Percentiles rank a stretch among this genome's conserved stretches.
Conservation (phyloP, 2,888 invertebrate genomes). For the Sminthurinus aureus region DNA sequence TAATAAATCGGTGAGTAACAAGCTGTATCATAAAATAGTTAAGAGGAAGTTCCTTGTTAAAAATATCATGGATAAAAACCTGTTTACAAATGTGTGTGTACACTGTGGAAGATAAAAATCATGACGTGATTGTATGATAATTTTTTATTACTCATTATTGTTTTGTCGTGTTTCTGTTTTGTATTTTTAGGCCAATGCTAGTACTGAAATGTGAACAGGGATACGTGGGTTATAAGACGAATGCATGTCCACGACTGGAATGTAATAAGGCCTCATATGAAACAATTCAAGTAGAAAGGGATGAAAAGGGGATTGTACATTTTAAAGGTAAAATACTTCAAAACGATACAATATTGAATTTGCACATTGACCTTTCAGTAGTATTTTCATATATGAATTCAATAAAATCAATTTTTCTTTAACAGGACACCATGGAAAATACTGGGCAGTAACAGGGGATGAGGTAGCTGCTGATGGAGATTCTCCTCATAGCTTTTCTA, state of each 20-base stretch:
- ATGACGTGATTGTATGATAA: not conserved
- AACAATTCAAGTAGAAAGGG: slow-evolving; percentile 88
- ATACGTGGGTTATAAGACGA: slow-evolving; percentile 89
- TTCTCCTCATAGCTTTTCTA: slow-evolving; percentile 78
- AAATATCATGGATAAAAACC: too few species aligned
- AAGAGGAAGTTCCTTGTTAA: too few species aligned
- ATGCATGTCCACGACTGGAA: slow-evolving; percentile 81
- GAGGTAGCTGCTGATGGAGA: slow-evolving; percentile 86
- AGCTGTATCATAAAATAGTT: too few species aligned
- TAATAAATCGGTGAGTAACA: slow-evolving; percentile 79
- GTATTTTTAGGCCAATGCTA: slow-evolving; percentile 77
- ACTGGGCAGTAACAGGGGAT: slow-evolving; percentile 92
- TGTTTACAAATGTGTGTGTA: not conserved
- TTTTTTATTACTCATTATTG: not conserved
- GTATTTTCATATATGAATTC: not conserved
- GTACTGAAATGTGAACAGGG: slow-evolving; percentile 95
- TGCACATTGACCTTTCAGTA: too few species aligned
- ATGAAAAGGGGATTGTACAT: slow-evolving; percentile 86
- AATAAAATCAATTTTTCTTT: slow-evolving; percentile 22
- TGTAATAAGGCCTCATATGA: slow-evolving; percentile 96
- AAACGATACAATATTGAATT: not conserved
- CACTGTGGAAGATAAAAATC: not conserved
- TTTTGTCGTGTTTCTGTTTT: slow-evolving; percentile 18
- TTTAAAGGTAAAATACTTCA: slow-evolving; percentile 78
- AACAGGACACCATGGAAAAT: slow-evolving; percentile 87